Conservation (phyloP, 1,140 invertebrate species). For the Drosophila lacteicornis region DNA sequence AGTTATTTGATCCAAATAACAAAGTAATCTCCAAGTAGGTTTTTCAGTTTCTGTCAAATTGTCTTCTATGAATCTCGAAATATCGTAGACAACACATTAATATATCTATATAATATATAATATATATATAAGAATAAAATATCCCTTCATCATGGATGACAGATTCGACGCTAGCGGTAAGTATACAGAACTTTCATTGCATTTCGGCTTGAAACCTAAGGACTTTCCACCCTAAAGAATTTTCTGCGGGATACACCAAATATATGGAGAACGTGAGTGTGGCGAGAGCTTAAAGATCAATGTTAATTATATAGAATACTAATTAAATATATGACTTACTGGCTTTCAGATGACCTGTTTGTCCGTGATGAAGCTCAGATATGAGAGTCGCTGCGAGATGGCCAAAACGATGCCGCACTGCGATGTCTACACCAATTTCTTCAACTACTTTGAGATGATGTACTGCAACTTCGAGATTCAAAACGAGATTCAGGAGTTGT, state of each 20-base stretch:
- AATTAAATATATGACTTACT: neutral
- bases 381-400: constrained; percentile 37
- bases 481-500: neutral
- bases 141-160: neutral
- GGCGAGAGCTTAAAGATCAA: neutral
- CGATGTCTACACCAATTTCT: constrained; percentile 4
- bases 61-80: neutral
- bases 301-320: too few species aligned
- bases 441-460: constrained; percentile 62
- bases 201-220: neutral
- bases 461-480: constrained; percentile 44
- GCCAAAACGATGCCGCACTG: constrained; percentile 22
- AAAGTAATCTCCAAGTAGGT: neutral
- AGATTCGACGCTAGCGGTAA: neutral
- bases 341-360: constrained; percentile 44
- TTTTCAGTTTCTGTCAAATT: neutral
- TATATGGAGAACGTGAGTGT: constrained; percentile 6
- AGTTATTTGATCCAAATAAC: too few species aligned
- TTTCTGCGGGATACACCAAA: neutral
- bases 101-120: too few species aligned
- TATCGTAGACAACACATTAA: neutral
- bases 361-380: constrained; percentile 29
- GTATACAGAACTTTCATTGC: neutral
- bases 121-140: too few species aligned
- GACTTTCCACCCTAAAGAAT: neutral